phyloP scores from a whole-genome alignment of 92 coral and sea anemone genomes.

The Ricordea florida region DNA sequence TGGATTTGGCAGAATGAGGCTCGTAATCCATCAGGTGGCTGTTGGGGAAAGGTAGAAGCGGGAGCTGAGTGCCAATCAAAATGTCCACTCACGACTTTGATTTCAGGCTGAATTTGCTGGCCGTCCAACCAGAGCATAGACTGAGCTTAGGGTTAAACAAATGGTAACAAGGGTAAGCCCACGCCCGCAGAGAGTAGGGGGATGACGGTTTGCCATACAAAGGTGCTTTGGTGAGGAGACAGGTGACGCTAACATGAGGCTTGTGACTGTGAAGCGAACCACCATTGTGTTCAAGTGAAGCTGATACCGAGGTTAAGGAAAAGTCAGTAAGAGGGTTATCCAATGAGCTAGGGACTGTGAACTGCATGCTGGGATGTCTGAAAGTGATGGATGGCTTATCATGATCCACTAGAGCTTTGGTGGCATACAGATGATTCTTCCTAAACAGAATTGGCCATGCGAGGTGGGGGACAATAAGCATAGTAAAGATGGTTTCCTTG shows the following conservation, averaged over 20 bases:
- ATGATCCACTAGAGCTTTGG: constrained; percentile 39
- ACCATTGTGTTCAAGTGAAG: no score
- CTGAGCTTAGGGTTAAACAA: constrained; percentile 35
- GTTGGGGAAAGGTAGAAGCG: background rate
- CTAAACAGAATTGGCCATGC: background rate
- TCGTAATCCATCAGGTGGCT: background rate
- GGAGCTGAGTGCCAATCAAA: constrained; percentile 27
- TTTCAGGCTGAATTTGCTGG: constrained; percentile 41
- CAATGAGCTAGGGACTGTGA: background rate
- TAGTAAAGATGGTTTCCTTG: background rate
- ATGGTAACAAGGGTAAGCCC: constrained; percentile 56
- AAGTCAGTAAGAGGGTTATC: background rate
- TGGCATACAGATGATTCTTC: constrained; percentile 24
- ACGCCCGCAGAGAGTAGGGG: constrained; percentile 33
- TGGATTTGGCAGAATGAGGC: constrained; percentile 2
- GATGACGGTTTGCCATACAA: constrained; percentile 7
- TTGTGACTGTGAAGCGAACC: no score
- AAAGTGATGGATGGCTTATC: constrained; percentile 17
- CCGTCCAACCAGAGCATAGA: constrained; percentile 44
- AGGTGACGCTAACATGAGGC: constrained; percentile 20
- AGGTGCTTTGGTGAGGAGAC: constrained; percentile 40
- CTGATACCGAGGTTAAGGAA: no score
- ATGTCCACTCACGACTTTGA: no score
- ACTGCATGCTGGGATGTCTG: constrained; percentile 4
- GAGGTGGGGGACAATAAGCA: background rate